These are phyloP conservation scores for Phataginus tricuspis DNA, from an alignment of 2,797 vertebrate genomes.

Conservation along the genomic window DNA sequence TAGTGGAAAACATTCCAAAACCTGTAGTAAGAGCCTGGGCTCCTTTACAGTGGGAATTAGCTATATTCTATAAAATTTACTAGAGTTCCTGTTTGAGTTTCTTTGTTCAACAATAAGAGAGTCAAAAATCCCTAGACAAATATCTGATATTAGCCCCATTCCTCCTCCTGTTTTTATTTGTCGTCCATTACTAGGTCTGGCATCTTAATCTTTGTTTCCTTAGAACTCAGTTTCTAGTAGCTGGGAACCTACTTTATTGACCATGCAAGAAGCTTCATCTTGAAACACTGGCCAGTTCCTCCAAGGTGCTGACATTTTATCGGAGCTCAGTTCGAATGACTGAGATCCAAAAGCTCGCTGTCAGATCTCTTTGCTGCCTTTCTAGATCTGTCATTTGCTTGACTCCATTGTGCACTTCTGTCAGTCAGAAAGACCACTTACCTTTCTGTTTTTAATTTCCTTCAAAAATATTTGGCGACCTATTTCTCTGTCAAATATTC, in stretches of 20 bases:
- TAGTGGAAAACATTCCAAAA: not conserved
- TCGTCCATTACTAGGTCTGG: not conserved
- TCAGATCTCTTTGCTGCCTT: not conserved
- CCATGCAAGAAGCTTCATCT: not conserved
- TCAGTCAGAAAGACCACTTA: not conserved
- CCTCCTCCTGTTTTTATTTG: not conserved
- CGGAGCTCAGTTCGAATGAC: not conserved
- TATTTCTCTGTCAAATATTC: not conserved
- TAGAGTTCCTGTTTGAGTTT: not conserved
- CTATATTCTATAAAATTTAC: not conserved
- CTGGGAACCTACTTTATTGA: not conserved
- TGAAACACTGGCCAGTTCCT: not conserved
- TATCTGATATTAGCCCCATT: not conserved
- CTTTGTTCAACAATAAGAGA: not conserved
- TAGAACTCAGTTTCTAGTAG: not conserved
- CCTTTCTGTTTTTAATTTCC: not conserved
- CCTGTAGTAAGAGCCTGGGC: not conserved
- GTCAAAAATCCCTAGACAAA: not conserved
- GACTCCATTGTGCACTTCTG: not conserved
- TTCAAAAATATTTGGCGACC: not conserved
- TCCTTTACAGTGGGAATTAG: not conserved
- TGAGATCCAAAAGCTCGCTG: not conserved
- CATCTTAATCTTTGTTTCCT: not conserved
- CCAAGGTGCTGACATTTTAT: not conserved
- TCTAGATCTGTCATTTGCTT: not conserved